Evolutionary conservation across 2,113 vertebrate genomes (phyloP).

Genomic region (Dolichotis patagonum): DNA sequence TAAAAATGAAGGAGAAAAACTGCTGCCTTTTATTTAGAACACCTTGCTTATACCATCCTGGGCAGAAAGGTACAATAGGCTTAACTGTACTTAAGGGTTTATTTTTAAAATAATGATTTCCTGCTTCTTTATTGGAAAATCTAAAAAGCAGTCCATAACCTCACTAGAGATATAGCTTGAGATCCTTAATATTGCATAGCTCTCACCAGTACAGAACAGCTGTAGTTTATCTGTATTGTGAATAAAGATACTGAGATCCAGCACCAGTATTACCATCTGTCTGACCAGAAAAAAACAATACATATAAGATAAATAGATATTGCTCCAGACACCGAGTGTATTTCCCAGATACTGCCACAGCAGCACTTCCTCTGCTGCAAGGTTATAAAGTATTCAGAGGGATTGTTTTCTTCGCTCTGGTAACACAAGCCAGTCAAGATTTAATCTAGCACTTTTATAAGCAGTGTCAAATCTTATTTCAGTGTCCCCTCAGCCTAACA

Average conservation of each 20-base stretch:
- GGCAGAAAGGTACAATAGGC: not conserved
- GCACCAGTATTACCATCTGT: slow-evolving; percentile 80
- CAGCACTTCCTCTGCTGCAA: slow-evolving; percentile 74
- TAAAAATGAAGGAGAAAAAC: not conserved
- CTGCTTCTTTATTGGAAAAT: slow-evolving; percentile 13
- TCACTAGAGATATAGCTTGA: slow-evolving; percentile 56
- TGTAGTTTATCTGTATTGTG: slow-evolving; percentile 73
- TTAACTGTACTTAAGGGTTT: not conserved
- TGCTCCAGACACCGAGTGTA: slow-evolving; percentile 79
- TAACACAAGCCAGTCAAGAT: slow-evolving; percentile 78
- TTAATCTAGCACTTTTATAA: slow-evolving; percentile 79
- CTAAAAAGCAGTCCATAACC: slow-evolving; percentile 3
- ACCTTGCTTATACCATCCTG: not conserved
- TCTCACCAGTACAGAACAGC: slow-evolving; percentile 56
- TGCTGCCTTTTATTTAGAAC: not conserved
- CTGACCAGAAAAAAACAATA: slow-evolving; percentile 83
- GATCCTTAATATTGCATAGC: slow-evolving; percentile 25
- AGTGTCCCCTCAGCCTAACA: slow-evolving; percentile 75
- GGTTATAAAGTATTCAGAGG: slow-evolving; percentile 80
- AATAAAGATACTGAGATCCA: slow-evolving; percentile 80
- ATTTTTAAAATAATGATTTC: slow-evolving; percentile 49
- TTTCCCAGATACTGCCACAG: slow-evolving; percentile 77
- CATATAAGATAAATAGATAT: slow-evolving; percentile 85
- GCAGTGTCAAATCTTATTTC: slow-evolving; percentile 80
- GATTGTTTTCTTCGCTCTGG: slow-evolving; percentile 77